phyloP scores from a whole-genome alignment of 2,113 vertebrate species.

The Hemibagrus wyckioides region DNA sequence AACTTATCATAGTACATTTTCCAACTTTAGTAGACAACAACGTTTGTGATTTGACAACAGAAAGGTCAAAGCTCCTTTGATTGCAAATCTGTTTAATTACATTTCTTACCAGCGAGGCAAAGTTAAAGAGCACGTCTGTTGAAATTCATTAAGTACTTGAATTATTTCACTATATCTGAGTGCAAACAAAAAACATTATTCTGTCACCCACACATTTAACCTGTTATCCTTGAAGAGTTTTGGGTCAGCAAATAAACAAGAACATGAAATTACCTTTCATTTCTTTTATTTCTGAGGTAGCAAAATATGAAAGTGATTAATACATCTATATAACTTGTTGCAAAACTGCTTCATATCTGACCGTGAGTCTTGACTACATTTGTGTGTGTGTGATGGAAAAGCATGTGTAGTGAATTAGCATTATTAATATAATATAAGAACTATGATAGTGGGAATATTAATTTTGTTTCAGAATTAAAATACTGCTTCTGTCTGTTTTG shows the following conservation, averaged over 20 bases:
- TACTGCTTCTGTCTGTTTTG: not conserved
- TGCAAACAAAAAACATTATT: not conserved
- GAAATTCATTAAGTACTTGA: not conserved
- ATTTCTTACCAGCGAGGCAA: not conserved
- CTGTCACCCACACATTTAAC: not conserved
- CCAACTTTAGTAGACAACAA: not conserved
- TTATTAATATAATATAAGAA: not conserved
- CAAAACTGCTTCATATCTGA: not conserved
- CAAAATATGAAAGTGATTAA: not conserved
- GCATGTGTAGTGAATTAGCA: not conserved
- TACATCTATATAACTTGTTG: not conserved
- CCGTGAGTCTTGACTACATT: not conserved
- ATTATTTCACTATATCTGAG: not conserved
- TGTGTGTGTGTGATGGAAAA: not conserved
- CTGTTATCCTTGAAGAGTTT: not conserved
- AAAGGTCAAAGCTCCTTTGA: not conserved
- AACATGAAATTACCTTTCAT: not conserved
- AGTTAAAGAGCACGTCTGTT: not conserved
- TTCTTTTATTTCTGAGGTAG: not conserved
- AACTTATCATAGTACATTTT: not conserved
- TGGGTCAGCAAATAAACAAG: not conserved
- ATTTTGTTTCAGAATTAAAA: not conserved
- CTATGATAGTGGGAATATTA: not conserved
- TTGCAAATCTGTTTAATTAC: not conserved
- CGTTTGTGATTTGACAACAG: not conserved